Evolutionary conservation across 2,888 invertebrate species (phyloP).

Genomic region (Coleophora deauratella): DNA sequence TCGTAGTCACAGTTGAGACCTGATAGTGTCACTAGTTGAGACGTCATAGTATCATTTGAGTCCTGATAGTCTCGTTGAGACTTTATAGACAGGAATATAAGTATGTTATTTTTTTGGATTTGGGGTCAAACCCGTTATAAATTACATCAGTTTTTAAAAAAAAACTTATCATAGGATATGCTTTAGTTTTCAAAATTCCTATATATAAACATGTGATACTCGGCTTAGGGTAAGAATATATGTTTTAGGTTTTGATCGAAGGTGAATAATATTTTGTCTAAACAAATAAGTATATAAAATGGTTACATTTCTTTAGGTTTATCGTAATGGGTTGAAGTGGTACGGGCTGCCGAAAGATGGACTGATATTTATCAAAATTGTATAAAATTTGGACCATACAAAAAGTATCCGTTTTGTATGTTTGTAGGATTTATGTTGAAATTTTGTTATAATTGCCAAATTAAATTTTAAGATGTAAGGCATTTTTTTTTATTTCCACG

Average conservation of each 20-base stretch:
- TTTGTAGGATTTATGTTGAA: not conserved
- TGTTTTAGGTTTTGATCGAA: too few relatives aligned
- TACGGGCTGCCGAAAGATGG: not conserved
- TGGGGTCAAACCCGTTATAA: not conserved
- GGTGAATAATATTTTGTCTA: too few relatives aligned
- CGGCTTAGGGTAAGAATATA: constrained; percentile 8
- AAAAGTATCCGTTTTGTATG: not conserved
- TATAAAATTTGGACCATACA: not conserved
- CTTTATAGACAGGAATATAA: too few relatives aligned
- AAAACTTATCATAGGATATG: constrained; percentile 1
- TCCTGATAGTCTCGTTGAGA: too few relatives aligned
- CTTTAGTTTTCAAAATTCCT: not conserved
- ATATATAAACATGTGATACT: constrained; percentile 17
- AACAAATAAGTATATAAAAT: too few relatives aligned
- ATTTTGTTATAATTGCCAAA: not conserved
- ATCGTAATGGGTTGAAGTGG: not conserved
- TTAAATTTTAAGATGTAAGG: not conserved
- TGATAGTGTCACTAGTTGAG: too few relatives aligned
- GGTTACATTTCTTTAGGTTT: too few relatives aligned
- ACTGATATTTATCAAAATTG: not conserved
- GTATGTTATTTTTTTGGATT: too few relatives aligned
- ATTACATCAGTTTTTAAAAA: not conserved
- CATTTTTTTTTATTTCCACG: too few relatives aligned
- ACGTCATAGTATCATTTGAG: too few relatives aligned
- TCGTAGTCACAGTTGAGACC: too few relatives aligned